Evolutionary conservation across 2,888 invertebrate species (phyloP).

Genomic region (Epistrophe grossulariae): DNA sequence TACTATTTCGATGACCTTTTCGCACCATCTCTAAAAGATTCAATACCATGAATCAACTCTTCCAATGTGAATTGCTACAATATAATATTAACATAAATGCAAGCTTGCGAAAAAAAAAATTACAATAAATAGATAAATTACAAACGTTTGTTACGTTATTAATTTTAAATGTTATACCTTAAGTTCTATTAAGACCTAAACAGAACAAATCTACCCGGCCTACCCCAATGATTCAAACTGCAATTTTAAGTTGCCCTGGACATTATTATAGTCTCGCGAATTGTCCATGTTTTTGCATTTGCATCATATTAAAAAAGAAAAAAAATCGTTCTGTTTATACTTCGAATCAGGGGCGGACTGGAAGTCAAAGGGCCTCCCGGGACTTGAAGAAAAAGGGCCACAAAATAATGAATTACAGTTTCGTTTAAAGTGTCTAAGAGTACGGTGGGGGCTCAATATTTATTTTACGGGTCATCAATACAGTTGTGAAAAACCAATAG

Average conservation of each 20-base stretch:
- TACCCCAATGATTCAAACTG: constrained; percentile 42
- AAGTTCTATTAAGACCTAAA: constrained; percentile 20
- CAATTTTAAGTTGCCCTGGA: constrained; percentile 26
- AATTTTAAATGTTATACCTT: constrained; percentile 38
- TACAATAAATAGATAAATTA: constrained; percentile 25
- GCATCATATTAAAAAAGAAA: constrained; percentile 5
- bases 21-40: constrained; percentile 17
- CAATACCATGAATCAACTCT: constrained; percentile 49
- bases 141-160: constrained; percentile 35
- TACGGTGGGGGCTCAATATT: no score
- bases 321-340: constrained; percentile 12
- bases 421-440: no score
- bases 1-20: constrained; percentile 61
- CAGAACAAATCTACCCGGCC: background rate
- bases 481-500: no score
- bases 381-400: no score
- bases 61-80: constrained; percentile 5
- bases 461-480: no score
- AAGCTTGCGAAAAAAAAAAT: constrained; percentile 7
- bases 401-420: no score
- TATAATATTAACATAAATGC: constrained; percentile 21
- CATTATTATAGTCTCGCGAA: constrained; percentile 25
- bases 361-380: no score
- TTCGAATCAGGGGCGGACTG: no score
- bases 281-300: constrained; percentile 17